Percentiles rank a stretch among this genome's conserved stretches.
phyloP scores from a whole-genome alignment of 2,113 vertebrate genomes.

The Callionymus lyra region DNA sequence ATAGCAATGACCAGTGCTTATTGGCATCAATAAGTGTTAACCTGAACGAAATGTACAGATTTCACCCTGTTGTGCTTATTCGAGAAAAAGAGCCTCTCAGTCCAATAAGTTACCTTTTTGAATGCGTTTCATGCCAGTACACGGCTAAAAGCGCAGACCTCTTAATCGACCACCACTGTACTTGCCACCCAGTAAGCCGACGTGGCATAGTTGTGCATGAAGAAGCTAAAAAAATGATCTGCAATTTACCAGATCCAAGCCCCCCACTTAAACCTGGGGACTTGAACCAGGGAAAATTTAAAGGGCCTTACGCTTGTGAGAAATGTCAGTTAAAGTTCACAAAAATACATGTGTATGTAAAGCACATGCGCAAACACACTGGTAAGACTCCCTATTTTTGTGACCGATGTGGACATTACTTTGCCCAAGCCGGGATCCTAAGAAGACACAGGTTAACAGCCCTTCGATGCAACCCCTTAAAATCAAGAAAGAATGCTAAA shows the following conservation, averaged over 20 bases:
- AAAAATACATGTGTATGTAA: slow-evolving; percentile 18
- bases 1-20: too few species aligned
- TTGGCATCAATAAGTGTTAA: too few species aligned
- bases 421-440: slow-evolving; percentile 36
- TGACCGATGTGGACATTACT: slow-evolving; percentile 52
- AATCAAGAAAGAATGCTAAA: not conserved
- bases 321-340: slow-evolving; percentile 43
- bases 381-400: slow-evolving; percentile 55
- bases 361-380: slow-evolving; percentile 56
- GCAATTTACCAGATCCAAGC: slow-evolving; percentile 11
- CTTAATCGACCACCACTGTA: slow-evolving; percentile 60
- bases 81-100: slow-evolving; percentile 22
- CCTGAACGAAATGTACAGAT: too few species aligned
- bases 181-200: slow-evolving; percentile 23
- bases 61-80: slow-evolving; percentile 63
- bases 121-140: slow-evolving; percentile 49
- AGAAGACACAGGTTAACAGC: slow-evolving; percentile 35
- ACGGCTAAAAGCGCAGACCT: slow-evolving; percentile 29
- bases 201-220: not conserved
- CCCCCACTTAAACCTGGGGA: not conserved
- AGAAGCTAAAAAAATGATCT: slow-evolving; percentile 34
- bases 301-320: slow-evolving; percentile 25
- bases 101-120: slow-evolving; percentile 18
- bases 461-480: slow-evolving; percentile 27
- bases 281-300: slow-evolving; percentile 7